These are phyloP conservation scores for Drosophila mercatorum DNA, from an alignment of 2,888 invertebrate genomes.

Conservation along the genomic window DNA sequence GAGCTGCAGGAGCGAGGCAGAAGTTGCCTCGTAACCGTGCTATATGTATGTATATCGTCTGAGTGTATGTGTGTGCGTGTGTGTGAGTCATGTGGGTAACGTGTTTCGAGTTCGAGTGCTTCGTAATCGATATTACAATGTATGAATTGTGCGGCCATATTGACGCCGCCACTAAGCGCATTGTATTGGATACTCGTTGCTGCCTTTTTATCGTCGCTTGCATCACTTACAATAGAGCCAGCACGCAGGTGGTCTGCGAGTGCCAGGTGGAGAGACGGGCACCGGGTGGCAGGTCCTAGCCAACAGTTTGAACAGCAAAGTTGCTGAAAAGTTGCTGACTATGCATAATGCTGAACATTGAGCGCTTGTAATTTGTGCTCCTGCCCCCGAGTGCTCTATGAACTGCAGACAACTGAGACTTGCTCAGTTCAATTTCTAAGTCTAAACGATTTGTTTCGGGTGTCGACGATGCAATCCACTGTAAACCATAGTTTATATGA, in stretches of 20 bases:
- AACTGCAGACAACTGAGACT: slow-evolving; percentile 40
- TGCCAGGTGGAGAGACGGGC: not conserved
- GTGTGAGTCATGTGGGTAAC: slow-evolving; percentile 26
- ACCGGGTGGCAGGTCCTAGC: not conserved
- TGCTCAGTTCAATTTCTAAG: slow-evolving; percentile 26
- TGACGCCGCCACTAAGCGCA: slow-evolving; percentile 64
- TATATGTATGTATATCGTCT: not conserved
- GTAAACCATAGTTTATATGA: not conserved
- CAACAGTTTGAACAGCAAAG: slow-evolving; percentile 41
- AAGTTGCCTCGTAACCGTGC: slow-evolving; percentile 28
- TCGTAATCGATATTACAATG: slow-evolving; percentile 78
- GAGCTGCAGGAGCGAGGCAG: slow-evolving; percentile 21
- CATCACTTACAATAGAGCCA: slow-evolving; percentile 47
- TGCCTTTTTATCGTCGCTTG: slow-evolving; percentile 58
- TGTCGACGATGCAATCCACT: slow-evolving; percentile 1
- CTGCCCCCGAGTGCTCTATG: slow-evolving; percentile 42
- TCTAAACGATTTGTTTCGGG: not conserved
- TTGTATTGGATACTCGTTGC: slow-evolving; percentile 57
- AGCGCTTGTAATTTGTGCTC: slow-evolving; percentile 25
- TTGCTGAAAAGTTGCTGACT: slow-evolving; percentile 53
- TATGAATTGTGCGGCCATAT: slow-evolving; percentile 65
- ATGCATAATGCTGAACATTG: slow-evolving; percentile 33
- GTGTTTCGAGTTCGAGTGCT: slow-evolving; percentile 62
- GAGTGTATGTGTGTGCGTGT: slow-evolving; percentile 11
- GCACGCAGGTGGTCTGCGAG: slow-evolving; percentile 1